Evolutionary conservation across 2,113 vertebrate species (phyloP).

Genomic region (Catharus minimus): DNA sequence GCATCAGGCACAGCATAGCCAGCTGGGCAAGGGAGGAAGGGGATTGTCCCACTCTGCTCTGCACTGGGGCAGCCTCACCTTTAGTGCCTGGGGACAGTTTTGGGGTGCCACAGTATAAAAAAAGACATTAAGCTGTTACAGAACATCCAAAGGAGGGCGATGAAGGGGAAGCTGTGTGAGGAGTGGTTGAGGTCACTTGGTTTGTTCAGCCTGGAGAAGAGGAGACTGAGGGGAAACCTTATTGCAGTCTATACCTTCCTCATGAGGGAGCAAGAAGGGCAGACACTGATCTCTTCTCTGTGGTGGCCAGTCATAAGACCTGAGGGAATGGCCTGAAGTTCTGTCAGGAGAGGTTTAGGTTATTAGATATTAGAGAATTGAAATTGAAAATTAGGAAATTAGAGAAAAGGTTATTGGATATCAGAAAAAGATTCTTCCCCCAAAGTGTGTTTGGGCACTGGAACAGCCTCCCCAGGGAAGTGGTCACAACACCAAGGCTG

Average conservation of each 20-base stretch:
- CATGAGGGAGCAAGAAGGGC: neutral
- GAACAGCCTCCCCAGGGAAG: neutral
- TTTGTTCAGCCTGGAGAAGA: neutral
- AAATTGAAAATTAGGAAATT: neutral
- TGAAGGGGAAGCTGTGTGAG: rapidly evolving
- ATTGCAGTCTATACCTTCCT: neutral
- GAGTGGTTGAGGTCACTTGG: neutral
- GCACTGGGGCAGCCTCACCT: rapidly evolving
- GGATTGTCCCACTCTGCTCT: neutral
- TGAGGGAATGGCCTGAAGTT: neutral
- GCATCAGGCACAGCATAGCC: neutral
- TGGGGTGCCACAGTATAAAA: rapidly evolving
- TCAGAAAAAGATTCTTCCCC: neutral
- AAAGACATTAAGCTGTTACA: neutral
- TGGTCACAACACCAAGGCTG: neutral
- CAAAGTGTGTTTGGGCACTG: neutral
- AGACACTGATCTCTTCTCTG: neutral
- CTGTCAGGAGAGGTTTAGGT: neutral
- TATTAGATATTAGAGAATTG: neutral
- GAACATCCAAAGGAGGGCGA: neutral
- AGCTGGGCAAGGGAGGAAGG: neutral
- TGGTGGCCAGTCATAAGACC: no score
- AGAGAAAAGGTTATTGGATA: neutral
- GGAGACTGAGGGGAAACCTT: neutral
- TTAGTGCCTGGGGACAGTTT: rapidly evolving